Evolutionary conservation across 2,888 invertebrate species (phyloP), one percentile per base, ranked within the genome.

Genomic region (Nomada fabriciana): DNA sequence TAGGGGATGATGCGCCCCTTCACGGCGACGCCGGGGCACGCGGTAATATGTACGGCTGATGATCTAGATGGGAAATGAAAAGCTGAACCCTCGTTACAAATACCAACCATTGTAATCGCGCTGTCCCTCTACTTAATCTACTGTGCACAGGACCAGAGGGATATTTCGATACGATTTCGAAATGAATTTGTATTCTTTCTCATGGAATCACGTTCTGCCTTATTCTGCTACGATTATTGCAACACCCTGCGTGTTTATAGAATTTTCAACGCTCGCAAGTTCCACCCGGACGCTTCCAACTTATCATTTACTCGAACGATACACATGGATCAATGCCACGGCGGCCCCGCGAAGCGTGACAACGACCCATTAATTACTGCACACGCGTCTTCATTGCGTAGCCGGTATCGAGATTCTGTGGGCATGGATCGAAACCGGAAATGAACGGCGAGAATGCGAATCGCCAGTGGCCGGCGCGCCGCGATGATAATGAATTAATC

Each of bases 401-500:
- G n/a, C 47, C 47, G 47, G 73, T 69, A 59, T 57, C 55, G 67
- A 53, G 23, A 68, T 64, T 36, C 25, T 52, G 42, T 36, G n/a
- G 5, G 11, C 18, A 11, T 29, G n/a, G 57, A 67, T 60, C 65
- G 47, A 59, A 70, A 70, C 50, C 70, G 70, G 63, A 67, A 67
- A 67, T 70, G 61, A 76, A 71, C 59, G n/a, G 67, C 47, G 29
- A n/a, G 52, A 61, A 77, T 53, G 57, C 52, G 47, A 67, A 43
- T 61, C n/a, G 65, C 25, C 20, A 29, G 50, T 20, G 53, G 20
- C 13, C 20, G n/a, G 29, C 47, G 20, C n/a, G 53, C 43, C 47
- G 25, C 55, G 60, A 64, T 70, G 64, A 43, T 64, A 79, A 63
- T 64, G 78, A 83, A 85, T 85, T 78, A 64, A 78, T 78, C 64